Evolutionary conservation across 2,888 invertebrate genomes (phyloP), one percentile per base, ranked within the genome.

Genomic region (Limnephilus lunatus): DNA sequence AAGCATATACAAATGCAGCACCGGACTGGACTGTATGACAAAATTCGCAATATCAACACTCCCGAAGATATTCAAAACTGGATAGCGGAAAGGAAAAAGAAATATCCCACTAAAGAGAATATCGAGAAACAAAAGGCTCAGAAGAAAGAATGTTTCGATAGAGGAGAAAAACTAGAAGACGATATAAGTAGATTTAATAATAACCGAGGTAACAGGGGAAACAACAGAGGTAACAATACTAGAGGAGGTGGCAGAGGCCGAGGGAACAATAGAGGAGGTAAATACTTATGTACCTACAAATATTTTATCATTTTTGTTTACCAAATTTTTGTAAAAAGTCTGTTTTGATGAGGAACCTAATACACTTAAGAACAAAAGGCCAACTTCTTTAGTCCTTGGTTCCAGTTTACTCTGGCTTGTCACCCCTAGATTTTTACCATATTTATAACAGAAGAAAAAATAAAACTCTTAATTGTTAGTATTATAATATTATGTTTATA

Each of bases 1-100:
- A 97, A 97, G 94, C 99, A 99, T 94, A 97, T 98, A 94, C 96
- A 97, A 95, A 97, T 98, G 96, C 98, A 98, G 95, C 99, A 99
- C 95, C 96, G 97, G 11, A 97, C 97, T n/a, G 99, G 98, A 0
- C 95, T 99, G 31, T 99, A 97, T 94, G 97, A 97, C 90, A 97
- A 97, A 95, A 97, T 99, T 93, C 97, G 97, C 94, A 97, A 97
- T 94, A 94, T 98, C 11, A 97, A 97, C 93, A 97, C 98, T 9
- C 97, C 98, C 0, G 98, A 98, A 95, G 98, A 98, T 94, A 97
- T 99, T 92, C 96, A 97, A 68, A 98, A 98, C 95, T 99, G 99
- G 99, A 97, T 97, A 94, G 97, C 97, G 90, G 98, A 99, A 94
- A 96, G 99, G 89, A 98, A 97, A 95, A 97, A 96, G 95, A 97